phyloP scores from a whole-genome alignment of 2,113 vertebrate genomes.

The Syngnathoides biaculeatus region DNA sequence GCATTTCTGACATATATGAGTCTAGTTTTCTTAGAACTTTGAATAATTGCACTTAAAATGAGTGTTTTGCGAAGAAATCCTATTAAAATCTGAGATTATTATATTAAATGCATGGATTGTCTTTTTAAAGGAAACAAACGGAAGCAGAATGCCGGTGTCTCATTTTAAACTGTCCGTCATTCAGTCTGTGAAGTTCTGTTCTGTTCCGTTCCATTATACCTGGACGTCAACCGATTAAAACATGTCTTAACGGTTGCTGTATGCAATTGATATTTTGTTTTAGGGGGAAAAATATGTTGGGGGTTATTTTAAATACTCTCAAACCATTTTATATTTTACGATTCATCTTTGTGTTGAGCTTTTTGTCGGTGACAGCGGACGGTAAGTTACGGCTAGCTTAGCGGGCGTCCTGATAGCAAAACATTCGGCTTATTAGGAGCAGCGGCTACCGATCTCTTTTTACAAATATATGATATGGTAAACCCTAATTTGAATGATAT shows the following conservation, averaged over 20 bases:
- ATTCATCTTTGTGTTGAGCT: constrained; percentile 15
- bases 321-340: constrained; percentile 12
- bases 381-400: constrained; percentile 42
- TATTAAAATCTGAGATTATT: no score
- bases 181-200: neutral
- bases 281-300: constrained; percentile 32
- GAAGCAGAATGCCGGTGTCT: neutral
- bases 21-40: no score
- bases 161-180: constrained; percentile 26
- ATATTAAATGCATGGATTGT: no score
- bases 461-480: neutral
- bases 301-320: neutral
- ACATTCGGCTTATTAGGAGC: neutral
- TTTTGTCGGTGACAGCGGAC: constrained; percentile 32
- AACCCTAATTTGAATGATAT: no score
- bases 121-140: no score
- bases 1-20: no score
- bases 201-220: neutral
- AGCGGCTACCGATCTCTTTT: neutral
- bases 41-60: no score
- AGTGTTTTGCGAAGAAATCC: no score
- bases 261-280: accelerated
- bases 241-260: constrained; percentile 13
- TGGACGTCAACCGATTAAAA: constrained; percentile 3
- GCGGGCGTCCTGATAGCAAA: constrained; percentile 12